These are phyloP conservation scores for Pterostichus madidus DNA, from an alignment of 2,888 invertebrate species.

Conservation along the genomic window DNA sequence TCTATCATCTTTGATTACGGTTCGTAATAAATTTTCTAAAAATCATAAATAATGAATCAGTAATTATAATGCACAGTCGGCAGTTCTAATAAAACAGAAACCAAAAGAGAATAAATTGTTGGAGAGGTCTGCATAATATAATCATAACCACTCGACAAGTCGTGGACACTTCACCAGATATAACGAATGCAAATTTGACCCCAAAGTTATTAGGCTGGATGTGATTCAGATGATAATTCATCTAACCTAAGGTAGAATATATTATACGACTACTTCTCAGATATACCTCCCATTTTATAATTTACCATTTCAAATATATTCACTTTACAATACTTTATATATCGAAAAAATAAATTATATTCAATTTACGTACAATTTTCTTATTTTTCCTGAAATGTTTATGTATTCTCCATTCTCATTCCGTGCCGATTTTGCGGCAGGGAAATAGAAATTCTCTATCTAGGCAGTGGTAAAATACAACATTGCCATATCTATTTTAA, in stretches of 20 bases:
- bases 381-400: no score
- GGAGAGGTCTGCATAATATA: slow-evolving; percentile 57
- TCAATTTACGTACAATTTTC: no score
- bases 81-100: slow-evolving; percentile 22
- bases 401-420: no score
- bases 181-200: slow-evolving; percentile 61
- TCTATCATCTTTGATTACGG: no score
- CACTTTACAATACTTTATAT: no score
- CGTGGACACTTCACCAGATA: slow-evolving; percentile 47
- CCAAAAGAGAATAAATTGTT: slow-evolving; percentile 47
- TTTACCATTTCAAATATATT: not conserved
- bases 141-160: slow-evolving; percentile 50
- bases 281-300: slow-evolving; percentile 20
- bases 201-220: slow-evolving; percentile 49
- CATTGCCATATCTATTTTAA: no score
- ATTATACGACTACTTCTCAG: not conserved
- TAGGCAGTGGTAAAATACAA: no score
- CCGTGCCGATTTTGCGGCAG: no score
- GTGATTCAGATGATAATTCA: slow-evolving; percentile 49
- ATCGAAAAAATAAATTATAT: no score
- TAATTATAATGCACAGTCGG: slow-evolving; percentile 3
- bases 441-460: no score
- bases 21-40: not conserved
- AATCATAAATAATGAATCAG: slow-evolving; percentile 23
- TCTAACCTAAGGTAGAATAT: slow-evolving; percentile 28